Percentiles rank a stretch among this genome's conserved stretches.
These are phyloP conservation scores for Buphagus erythrorhynchus DNA, from an alignment of 2,797 vertebrate species.

Conservation along the genomic window DNA sequence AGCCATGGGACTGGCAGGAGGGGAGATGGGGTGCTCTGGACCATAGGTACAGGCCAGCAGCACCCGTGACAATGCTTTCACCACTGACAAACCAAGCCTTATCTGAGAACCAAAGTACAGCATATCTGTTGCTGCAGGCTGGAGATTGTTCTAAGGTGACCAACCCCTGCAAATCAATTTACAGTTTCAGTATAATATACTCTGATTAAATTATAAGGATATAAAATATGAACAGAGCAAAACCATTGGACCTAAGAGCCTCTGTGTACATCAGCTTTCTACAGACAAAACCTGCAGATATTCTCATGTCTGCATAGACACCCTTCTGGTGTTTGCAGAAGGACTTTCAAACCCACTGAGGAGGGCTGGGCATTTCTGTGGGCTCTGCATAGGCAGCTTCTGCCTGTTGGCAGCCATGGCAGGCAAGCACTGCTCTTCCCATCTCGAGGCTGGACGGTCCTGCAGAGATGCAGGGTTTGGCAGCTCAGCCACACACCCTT, in stretches of 20 bases:
- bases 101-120: conserved; percentile 7
- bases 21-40: background rate
- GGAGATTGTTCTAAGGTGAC: conserved; percentile 35
- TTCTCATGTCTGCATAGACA: background rate
- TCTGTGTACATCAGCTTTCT: background rate
- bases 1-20: background rate
- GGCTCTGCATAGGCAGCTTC: background rate
- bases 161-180: conserved; percentile 35
- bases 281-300: background rate
- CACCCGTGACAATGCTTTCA: background rate
- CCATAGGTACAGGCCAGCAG: background rate
- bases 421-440: background rate
- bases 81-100: background rate
- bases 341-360: background rate
- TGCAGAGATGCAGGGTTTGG: background rate
- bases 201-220: background rate
- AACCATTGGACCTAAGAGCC: background rate
- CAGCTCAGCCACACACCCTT: background rate
- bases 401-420: background rate
- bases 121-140: background rate
- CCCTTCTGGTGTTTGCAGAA: background rate
- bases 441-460: background rate
- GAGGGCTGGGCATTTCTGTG: background rate
- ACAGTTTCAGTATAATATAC: background rate
- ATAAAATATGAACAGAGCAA: background rate